A percentile compares a stretch with the other conserved stretches of the same genome.
Evolutionary conservation across 2,113 vertebrate genomes (phyloP).

Genomic region (Ceyx margarethae): DNA sequence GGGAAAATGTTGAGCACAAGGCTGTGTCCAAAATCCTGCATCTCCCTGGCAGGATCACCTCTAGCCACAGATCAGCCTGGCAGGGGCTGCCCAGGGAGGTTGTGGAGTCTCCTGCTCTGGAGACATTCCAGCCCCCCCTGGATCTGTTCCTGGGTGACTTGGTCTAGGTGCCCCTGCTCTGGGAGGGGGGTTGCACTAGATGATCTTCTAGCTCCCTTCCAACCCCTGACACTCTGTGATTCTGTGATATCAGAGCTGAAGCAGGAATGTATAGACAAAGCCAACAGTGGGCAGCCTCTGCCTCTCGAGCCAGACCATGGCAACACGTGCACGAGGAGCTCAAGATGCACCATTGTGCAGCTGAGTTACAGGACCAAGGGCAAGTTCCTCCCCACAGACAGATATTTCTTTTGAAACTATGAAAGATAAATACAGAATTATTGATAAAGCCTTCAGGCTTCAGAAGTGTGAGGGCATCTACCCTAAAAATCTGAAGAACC

Average conservation of each 20-base stretch:
- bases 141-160: too few relatives aligned
- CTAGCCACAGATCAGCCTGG: neutral
- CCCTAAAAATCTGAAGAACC: neutral
- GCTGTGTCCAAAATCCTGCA: neutral
- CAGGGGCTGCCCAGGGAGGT: too few relatives aligned
- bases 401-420: neutral
- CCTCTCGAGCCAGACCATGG: neutral
- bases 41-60: neutral
- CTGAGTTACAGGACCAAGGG: neutral
- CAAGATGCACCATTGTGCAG: neutral
- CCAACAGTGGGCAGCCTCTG: neutral
- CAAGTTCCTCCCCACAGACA: neutral
- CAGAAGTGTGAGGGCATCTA: neutral
- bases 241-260: fast-evolving
- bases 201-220: too few relatives aligned
- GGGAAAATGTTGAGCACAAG: neutral
- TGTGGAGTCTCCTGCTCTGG: too few relatives aligned
- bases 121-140: too few relatives aligned
- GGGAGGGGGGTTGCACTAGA: too few relatives aligned
- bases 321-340: fast-evolving
- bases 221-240: too few relatives aligned
- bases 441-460: neutral
- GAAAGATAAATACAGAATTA: neutral
- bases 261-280: neutral
- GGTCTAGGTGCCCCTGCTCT: too few relatives aligned